Base-by-base conservation (phyloP, 2,797 vertebrate genomes). In the Danio albolineatus region DNA sequence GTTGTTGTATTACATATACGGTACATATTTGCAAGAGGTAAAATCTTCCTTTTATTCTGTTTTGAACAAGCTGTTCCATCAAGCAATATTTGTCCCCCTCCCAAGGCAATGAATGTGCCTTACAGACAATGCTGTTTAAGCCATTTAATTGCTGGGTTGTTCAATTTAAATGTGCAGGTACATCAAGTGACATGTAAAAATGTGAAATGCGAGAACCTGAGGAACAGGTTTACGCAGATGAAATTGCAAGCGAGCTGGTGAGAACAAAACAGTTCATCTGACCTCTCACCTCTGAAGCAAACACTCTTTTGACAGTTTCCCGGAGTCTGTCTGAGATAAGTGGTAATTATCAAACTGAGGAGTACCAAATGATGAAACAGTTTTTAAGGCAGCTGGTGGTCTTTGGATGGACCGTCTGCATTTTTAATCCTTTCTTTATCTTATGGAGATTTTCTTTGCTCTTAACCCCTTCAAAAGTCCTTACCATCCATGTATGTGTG, bases 281-380 rank as follows among this genome's bases (percentile, higher is more conserved):
- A 44, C 71, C 43, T 41, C 62, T 78, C 44, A 65, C 54, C 54
- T 77, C 61, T 62, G 2, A 28, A 71, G 65, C 43, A 43, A 59
- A 44, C 16, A 60, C 66, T 49, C 12, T 69, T 57, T 17, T 64
- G 46, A 43, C 62, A 12, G 19, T 44, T 57, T 73, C 46, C 44
- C 9, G 28, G 28, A 79, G n/a, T 79, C 49, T 14, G 36, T 28
- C 28, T 39, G 10, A 80, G 56, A 80, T 78, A 85, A 28, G 13
- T 73, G 60, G 64, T 65, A 66, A 72, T 78, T 53, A 83, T 73
- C 71, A 78, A 21, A 78, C 38, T 28, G 4, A 16, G 54, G n/a
- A 16, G 13, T 19, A 54, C 7, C n/a, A 60, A 70, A 66, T 67
- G 78, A 53, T 71, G 78, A 67, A 77, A 76, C 14, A 53, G 70